Conservation (phyloP, 2,113 vertebrate genomes). For the Mustelus asterias region DNA sequence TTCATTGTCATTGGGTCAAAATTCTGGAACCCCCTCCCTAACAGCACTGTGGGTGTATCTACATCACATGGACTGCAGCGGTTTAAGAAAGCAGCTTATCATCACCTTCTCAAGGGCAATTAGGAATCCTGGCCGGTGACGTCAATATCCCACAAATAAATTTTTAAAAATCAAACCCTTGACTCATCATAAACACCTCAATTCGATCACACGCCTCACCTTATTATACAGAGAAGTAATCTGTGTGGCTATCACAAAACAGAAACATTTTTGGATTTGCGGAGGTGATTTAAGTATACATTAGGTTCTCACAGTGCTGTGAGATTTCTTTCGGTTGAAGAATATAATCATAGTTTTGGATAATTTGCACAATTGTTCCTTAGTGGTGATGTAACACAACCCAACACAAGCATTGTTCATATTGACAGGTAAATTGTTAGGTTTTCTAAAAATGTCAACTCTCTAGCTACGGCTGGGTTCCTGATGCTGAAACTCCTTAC, state of each 20-base stretch:
- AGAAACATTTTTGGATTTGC: background rate
- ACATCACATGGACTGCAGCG: too few species aligned
- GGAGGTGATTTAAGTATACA: slow-evolving; percentile 24
- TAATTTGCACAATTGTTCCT: background rate
- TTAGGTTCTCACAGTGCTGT: background rate
- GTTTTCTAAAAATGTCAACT: background rate
- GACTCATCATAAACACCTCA: background rate
- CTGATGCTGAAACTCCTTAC: background rate
- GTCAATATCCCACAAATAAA: too few species aligned
- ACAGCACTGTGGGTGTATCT: too few species aligned
- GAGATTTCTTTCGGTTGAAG: background rate
- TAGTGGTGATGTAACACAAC: background rate
- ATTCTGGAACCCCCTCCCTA: too few species aligned
- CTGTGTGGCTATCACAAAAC: background rate
- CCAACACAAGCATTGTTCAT: background rate
- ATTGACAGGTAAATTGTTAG: background rate
- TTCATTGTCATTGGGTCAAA: too few species aligned
- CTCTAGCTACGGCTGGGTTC: background rate
- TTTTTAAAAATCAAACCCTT: background rate
- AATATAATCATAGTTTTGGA: background rate
- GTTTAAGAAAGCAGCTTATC: too few species aligned
- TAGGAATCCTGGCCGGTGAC: too few species aligned
- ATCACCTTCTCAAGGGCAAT: too few species aligned
- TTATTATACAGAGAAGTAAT: background rate
- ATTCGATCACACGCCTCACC: background rate